phyloP scores from a whole-genome alignment of 2,888 invertebrate species.

The Automeris io region DNA sequence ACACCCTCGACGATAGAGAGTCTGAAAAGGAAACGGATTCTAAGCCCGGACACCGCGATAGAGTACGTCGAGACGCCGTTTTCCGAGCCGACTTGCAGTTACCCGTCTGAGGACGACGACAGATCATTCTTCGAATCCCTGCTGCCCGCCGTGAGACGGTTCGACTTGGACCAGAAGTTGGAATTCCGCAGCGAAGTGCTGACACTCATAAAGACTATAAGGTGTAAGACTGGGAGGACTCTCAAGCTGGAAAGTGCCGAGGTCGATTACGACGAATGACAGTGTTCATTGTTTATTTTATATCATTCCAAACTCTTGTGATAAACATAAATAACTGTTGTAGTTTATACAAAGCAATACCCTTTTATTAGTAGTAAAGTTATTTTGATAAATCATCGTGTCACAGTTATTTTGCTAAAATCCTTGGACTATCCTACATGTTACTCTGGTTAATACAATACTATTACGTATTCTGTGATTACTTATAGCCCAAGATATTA shows the following conservation, averaged over 20 bases:
- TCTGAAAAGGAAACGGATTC: conserved; percentile 32
- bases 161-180: conserved; percentile 54
- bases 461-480: no score
- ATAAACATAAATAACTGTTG: conserved; percentile 11
- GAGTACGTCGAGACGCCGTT: conserved; percentile 46
- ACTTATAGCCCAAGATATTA: no score
- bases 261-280: not conserved
- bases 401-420: no score
- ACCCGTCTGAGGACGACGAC: conserved; percentile 45
- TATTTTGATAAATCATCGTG: not conserved
- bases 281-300: conserved; percentile 6
- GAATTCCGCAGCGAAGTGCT: conserved; percentile 53
- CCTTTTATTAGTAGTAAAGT: not conserved
- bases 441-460: no score
- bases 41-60: conserved; percentile 19
- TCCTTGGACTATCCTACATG: no score
- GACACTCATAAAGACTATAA: conserved; percentile 43
- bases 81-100: conserved; percentile 27
- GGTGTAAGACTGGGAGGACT: conserved; percentile 22
- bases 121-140: conserved; percentile 57
- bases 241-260: conserved; percentile 22
- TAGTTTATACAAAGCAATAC: conserved; percentile 5
- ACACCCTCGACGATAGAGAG: conserved; percentile 28
- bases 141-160: conserved; percentile 50
- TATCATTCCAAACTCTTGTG: conserved; percentile 17